phyloP scores from a whole-genome alignment of 1,140 invertebrate species.

The Helicoverpa armigera region DNA sequence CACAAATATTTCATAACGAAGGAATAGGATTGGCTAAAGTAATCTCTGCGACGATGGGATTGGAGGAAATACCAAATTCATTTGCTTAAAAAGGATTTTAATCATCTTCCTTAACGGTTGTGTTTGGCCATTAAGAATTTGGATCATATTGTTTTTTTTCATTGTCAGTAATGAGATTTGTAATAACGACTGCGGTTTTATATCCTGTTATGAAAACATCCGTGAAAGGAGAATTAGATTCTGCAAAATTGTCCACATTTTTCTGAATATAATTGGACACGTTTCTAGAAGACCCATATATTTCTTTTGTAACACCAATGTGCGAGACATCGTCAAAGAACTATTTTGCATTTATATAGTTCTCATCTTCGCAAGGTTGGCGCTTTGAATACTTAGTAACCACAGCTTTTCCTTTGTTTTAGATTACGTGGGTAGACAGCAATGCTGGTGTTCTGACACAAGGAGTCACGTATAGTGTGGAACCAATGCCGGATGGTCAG shows the following conservation, averaged over 20 bases:
- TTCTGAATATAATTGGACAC: constrained; percentile 9
- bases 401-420: constrained; percentile 64
- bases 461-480: constrained; percentile 91
- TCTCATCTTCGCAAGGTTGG: constrained; percentile 1
- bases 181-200: not conserved
- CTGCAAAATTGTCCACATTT: not conserved
- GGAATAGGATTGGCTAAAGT: constrained; percentile 28
- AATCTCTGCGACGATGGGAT: constrained; percentile 25
- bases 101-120: constrained; percentile 27
- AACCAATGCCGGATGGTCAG: constrained; percentile 92
- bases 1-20: constrained; percentile 39
- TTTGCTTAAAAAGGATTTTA: constrained; percentile 29
- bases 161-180: not conserved
- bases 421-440: constrained; percentile 97
- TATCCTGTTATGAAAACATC: not conserved
- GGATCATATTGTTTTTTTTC: not conserved
- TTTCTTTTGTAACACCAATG: constrained; percentile 35
- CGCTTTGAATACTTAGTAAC: constrained; percentile 32
- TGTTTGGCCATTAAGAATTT: not conserved
- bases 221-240: not conserved
- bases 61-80: constrained; percentile 7
- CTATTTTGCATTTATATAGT: constrained; percentile 38
- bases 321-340: constrained; percentile 23
- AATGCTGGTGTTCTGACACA: constrained; percentile 92
- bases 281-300: constrained; percentile 21